These are phyloP conservation scores for Alces alces DNA, from an alignment of 2,113 vertebrate species.

Conservation along the genomic window DNA sequence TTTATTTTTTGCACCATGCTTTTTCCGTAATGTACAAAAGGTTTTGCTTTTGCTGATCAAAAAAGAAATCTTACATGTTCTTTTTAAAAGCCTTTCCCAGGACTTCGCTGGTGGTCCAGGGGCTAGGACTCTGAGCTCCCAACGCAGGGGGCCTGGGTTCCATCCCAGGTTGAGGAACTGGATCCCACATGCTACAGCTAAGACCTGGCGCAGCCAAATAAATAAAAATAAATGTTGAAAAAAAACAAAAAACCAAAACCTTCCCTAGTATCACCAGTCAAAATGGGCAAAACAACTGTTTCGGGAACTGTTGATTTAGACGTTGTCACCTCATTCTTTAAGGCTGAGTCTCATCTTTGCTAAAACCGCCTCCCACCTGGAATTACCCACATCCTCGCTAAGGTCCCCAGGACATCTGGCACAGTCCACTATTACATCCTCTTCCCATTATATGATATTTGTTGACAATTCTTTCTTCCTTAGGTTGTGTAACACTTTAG, in stretches of 20 bases:
- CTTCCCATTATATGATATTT: not conserved
- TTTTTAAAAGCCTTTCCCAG: not conserved
- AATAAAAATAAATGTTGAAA: not conserved
- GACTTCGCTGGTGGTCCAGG: not conserved
- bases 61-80: not conserved
- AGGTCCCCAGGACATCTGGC: not conserved
- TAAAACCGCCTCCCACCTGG: not conserved
- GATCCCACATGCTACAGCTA: not conserved
- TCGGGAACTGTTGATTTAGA: not conserved
- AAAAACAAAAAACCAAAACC: not conserved
- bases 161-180: not conserved
- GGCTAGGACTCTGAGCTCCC: not conserved
- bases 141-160: not conserved
- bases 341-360: not conserved
- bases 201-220: not conserved
- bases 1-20: not conserved
- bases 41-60: not conserved
- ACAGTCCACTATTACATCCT: not conserved
- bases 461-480: not conserved
- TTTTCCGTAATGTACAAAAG: not conserved
- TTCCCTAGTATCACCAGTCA: not conserved
- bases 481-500: not conserved
- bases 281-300: not conserved
- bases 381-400: not conserved
- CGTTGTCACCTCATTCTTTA: not conserved